A percentile compares a stretch with the other conserved stretches of the same genome.
These are phyloP conservation scores for Cecropterus lyciades DNA, from an alignment of 1,140 invertebrate species.

Conservation along the genomic window DNA sequence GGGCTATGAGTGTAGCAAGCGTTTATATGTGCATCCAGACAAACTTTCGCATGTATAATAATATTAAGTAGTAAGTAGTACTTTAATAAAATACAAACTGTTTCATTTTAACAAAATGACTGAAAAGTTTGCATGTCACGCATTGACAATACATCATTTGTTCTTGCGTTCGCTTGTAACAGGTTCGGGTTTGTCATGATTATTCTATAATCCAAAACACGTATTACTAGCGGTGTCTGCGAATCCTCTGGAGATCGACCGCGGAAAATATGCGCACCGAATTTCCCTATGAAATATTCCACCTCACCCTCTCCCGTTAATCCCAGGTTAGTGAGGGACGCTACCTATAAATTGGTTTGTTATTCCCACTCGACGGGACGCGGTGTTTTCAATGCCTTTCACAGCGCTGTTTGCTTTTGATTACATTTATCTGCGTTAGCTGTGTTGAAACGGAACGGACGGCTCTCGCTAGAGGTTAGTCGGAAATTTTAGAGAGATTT, in stretches of 20 bases:
- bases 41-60: too few relatives aligned
- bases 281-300: slow-evolving; percentile 30
- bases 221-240: slow-evolving; percentile 34
- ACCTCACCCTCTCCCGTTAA: slow-evolving; percentile 7
- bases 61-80: too few relatives aligned
- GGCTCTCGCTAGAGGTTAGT: slow-evolving; percentile 1
- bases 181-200: slow-evolving; percentile 29
- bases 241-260: slow-evolving; percentile 34
- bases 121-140: too few relatives aligned
- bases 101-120: too few relatives aligned
- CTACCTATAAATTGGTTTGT: slow-evolving; percentile 36
- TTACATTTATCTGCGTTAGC: slow-evolving; percentile 37
- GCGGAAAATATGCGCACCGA: slow-evolving; percentile 31
- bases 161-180: neutral
- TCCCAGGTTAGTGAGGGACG: slow-evolving; percentile 29
- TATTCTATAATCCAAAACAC: slow-evolving; percentile 38
- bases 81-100: too few relatives aligned
- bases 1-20: too few relatives aligned
- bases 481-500: slow-evolving; percentile 26
- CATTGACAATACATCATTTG: too few relatives aligned
- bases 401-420: slow-evolving; percentile 36
- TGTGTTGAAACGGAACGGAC: slow-evolving; percentile 30
- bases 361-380: slow-evolving; percentile 33
- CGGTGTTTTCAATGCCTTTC: slow-evolving; percentile 36
- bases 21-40: too few relatives aligned